Percentiles rank a stretch among this genome's conserved stretches.
phyloP scores from a whole-genome alignment of 1,140 invertebrate genomes.

The Rhynchophorus ferrugineus region DNA sequence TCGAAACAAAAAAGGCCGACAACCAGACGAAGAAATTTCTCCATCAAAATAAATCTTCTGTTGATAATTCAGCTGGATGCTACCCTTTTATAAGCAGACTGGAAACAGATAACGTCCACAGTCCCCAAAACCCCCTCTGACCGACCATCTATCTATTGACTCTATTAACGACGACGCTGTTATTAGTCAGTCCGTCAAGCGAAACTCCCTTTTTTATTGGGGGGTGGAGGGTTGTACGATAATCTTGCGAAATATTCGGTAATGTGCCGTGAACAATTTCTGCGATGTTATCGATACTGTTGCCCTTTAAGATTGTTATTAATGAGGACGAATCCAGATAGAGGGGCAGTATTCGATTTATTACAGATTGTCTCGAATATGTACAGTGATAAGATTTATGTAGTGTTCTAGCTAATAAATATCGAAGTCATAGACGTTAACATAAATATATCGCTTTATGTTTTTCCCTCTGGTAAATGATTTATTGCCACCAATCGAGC shows the following conservation, averaged over 20 bases:
- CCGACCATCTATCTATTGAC: background rate
- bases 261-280: constrained; percentile 4
- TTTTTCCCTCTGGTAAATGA: background rate
- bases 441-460: background rate
- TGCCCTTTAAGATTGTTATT: constrained; percentile 1
- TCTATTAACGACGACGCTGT: background rate
- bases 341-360: background rate
- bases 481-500: background rate
- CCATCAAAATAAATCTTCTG: no score
- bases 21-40: no score
- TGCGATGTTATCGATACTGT: background rate
- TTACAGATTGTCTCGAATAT: background rate
- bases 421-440: background rate
- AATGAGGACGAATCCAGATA: background rate
- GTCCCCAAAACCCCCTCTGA: background rate
- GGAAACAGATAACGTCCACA: no score
- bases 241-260: constrained; percentile 8
- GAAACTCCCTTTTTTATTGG: background rate
- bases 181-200: constrained; percentile 8
- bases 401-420: background rate
- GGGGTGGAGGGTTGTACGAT: constrained; percentile 1
- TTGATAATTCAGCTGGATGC: no score
- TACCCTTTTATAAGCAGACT: no score
- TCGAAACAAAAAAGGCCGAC: no score
- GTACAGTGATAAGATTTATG: background rate